phyloP scores from a whole-genome alignment of 2,888 invertebrate genomes.

The Oithona nana region DNA sequence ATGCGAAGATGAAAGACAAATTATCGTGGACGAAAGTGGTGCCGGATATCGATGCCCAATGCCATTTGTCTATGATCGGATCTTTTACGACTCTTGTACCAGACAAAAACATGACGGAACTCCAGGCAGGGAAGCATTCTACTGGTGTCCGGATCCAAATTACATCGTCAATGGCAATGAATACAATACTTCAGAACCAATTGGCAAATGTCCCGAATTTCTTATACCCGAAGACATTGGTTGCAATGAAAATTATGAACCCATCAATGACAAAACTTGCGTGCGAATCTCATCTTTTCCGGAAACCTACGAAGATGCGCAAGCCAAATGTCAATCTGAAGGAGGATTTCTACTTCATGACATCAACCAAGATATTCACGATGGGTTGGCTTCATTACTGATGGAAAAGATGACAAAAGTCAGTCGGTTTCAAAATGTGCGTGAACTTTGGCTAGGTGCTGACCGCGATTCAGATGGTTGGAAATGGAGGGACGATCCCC shows the following conservation, averaged over 20 bases:
- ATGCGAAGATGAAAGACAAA: neutral
- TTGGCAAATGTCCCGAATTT: neutral
- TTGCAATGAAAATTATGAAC: neutral
- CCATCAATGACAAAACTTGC: neutral
- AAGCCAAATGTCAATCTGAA: neutral
- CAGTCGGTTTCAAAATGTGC: neutral
- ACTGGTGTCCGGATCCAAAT: neutral
- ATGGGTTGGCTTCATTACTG: too few species aligned
- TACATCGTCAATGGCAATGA: neutral
- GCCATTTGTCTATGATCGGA: neutral
- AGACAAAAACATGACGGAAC: neutral
- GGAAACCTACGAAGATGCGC: neutral
- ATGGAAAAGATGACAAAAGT: too few species aligned
- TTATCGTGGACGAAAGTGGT: neutral
- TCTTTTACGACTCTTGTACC: neutral
- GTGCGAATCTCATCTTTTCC: neutral
- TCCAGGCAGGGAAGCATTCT: neutral
- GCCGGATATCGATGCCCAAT: neutral
- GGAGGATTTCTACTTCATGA: neutral
- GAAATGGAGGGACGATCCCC: neutral
- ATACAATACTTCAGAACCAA: neutral
- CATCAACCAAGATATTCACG: neutral
- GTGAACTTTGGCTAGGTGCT: neutral
- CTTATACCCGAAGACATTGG: neutral
- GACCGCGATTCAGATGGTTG: neutral